phyloP scores from a whole-genome alignment of 1,140 invertebrate genomes.

The Chymomyza costata region DNA sequence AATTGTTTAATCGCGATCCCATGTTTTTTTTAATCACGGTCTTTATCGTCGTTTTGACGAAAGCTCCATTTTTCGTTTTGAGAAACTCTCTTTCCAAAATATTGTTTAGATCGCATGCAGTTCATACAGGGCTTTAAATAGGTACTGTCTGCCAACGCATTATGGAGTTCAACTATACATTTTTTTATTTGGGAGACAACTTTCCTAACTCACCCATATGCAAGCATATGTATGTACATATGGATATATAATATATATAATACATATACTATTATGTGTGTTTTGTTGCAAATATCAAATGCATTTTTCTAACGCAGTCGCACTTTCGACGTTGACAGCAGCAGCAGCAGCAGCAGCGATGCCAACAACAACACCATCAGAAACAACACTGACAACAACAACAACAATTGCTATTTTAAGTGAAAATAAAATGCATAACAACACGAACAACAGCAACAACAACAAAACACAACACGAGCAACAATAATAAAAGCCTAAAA shows the following conservation, averaged over 20 bases:
- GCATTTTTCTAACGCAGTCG: conserved; percentile 74
- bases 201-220: neutral
- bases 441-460: conserved; percentile 30
- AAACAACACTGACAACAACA: conserved; percentile 21
- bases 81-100: no score
- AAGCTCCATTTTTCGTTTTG: no score
- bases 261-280: no score
- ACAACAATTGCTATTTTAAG: conserved; percentile 69
- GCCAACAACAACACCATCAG: conserved; percentile 19
- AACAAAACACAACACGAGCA: conserved; percentile 20
- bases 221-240: conserved; percentile 22
- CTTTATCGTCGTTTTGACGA: no score
- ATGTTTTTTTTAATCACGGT: no score
- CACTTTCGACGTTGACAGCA: conserved; percentile 65
- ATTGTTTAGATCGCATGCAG: neutral
- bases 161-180: conserved; percentile 1
- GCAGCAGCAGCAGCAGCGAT: conserved; percentile 20
- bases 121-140: no score
- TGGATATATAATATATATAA: no score
- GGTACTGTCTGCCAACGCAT: no score
- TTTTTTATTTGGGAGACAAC: conserved; percentile 17
- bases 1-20: no score
- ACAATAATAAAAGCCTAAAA: conserved; percentile 71
- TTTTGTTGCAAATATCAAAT: conserved; percentile 56
- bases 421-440: conserved; percentile 68